A percentile compares a stretch with the other conserved stretches of the same genome.
Evolutionary conservation across 1,140 invertebrate genomes (phyloP).

Genomic region (Drosophila teissieri): DNA sequence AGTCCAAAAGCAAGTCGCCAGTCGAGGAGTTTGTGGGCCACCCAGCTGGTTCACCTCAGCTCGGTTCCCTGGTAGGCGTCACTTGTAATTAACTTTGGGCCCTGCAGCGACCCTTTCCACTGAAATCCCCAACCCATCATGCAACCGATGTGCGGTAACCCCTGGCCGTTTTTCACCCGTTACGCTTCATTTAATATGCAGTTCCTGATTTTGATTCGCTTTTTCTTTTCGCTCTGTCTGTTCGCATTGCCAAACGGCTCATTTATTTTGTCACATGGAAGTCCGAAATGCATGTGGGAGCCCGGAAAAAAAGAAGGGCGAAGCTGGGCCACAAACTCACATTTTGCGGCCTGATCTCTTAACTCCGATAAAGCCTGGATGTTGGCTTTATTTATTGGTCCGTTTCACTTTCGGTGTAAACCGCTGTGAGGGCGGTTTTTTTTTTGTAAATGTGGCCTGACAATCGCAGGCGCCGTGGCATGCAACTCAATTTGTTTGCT

Average conservation of each 20-base stretch:
- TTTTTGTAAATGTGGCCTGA: constrained; percentile 42
- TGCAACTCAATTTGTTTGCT: constrained; percentile 52
- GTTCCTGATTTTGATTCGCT: constrained; percentile 60
- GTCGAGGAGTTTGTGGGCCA: constrained; percentile 43
- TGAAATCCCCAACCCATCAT: constrained; percentile 11
- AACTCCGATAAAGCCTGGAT: constrained; percentile 62
- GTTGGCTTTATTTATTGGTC: constrained; percentile 68
- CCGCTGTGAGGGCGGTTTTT: constrained; percentile 52
- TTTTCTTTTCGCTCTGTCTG: constrained; percentile 20
- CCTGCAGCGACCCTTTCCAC: constrained; percentile 35
- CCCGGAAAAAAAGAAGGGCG: constrained; percentile 34
- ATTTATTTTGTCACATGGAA: constrained; percentile 75
- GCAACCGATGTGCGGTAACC: constrained; percentile 40
- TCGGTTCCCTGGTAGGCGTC: constrained; percentile 66
- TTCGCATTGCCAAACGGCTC: constrained; percentile 57
- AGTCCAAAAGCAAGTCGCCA: constrained; percentile 8
- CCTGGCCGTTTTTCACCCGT: constrained; percentile 46
- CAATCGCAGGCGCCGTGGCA: constrained; percentile 39
- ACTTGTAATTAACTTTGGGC: constrained; percentile 74
- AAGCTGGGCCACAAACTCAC: background rate
- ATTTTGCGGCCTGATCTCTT: constrained; percentile 56
- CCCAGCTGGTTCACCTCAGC: constrained; percentile 33
- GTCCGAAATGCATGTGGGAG: constrained; percentile 46
- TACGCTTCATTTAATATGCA: constrained; percentile 80
- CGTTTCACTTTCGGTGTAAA: constrained; percentile 60